Evolutionary conservation across 1,140 invertebrate genomes (phyloP).

Genomic region (Cyclina sinensis): DNA sequence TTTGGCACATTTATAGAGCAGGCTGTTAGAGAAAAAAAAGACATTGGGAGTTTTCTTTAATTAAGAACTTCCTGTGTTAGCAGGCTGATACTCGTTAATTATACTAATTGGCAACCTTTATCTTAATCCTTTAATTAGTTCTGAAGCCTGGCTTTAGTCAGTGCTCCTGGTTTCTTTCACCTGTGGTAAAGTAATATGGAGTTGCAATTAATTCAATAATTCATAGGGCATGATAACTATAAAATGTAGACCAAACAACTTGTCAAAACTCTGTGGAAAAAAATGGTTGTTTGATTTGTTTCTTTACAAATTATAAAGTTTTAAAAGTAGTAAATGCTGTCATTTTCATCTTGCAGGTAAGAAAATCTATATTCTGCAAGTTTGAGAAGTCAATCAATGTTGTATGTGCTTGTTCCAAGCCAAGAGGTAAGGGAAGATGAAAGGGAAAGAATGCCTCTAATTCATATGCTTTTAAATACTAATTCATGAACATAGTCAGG

Average conservation of each 20-base stretch:
- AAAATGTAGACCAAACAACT: too few relatives aligned
- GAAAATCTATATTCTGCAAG: background rate
- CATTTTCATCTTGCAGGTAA: background rate
- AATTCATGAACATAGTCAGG: too few relatives aligned
- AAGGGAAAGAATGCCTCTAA: too few relatives aligned
- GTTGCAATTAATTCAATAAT: background rate
- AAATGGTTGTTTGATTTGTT: background rate
- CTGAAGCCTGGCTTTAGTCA: constrained; percentile 29
- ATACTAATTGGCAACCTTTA: constrained; percentile 60
- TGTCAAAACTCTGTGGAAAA: background rate
- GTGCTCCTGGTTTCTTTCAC: background rate
- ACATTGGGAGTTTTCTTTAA: constrained; percentile 47
- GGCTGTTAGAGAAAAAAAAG: too few relatives aligned
- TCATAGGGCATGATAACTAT: background rate
- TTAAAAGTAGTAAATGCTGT: background rate
- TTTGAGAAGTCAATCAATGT: constrained; percentile 2
- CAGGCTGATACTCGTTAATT: constrained; percentile 52
- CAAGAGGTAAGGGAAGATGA: too few relatives aligned
- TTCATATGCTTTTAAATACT: too few relatives aligned
- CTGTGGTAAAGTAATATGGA: background rate
- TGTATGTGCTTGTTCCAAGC: background rate
- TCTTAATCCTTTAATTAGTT: constrained; percentile 63
- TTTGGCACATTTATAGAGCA: constrained; percentile 66
- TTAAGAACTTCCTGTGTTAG: constrained; percentile 57
- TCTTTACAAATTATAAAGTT: background rate